A percentile compares a stretch with the other conserved stretches of the same genome.
Evolutionary conservation across 2,113 vertebrate genomes (phyloP).

Genomic region (Silurus asotus): DNA sequence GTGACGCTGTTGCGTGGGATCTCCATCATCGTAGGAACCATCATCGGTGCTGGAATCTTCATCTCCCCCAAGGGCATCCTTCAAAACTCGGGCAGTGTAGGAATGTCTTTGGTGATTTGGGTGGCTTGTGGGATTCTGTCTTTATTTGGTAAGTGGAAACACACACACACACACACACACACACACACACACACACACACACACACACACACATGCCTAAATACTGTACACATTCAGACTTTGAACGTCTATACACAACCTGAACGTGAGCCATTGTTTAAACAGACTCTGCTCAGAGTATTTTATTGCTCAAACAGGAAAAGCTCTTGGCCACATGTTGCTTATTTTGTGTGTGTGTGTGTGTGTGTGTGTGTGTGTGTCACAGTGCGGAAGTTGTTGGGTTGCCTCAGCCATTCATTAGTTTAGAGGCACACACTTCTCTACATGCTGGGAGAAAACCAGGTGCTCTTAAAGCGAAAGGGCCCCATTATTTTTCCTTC

Average conservation of each 20-base stretch:
- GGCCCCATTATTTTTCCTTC: not conserved
- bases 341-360: not conserved
- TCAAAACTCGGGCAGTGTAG: constrained; percentile 85
- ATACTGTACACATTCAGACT: not conserved
- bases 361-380: not conserved
- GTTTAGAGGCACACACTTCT: not conserved
- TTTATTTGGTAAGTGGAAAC: constrained; percentile 85
- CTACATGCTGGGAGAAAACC: not conserved
- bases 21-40: constrained; percentile 92
- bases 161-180: constrained; percentile 13
- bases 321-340: not conserved
- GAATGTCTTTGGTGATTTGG: constrained; percentile 91
- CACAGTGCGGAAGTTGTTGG: not conserved
- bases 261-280: not conserved
- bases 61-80: constrained; percentile 96
- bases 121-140: constrained; percentile 88
- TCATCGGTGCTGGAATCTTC: constrained; percentile 96
- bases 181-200: constrained; percentile 15
- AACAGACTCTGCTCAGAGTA: not conserved
- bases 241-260: not conserved
- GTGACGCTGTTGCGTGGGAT: constrained; percentile 88
- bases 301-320: not conserved
- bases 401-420: not conserved
- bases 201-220: not conserved
- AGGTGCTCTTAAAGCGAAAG: constrained; percentile 22